Evolutionary conservation across 2,888 invertebrate genomes (phyloP), one percentile per base, ranked within the genome.

Genomic region (Rutpela maculata): DNA sequence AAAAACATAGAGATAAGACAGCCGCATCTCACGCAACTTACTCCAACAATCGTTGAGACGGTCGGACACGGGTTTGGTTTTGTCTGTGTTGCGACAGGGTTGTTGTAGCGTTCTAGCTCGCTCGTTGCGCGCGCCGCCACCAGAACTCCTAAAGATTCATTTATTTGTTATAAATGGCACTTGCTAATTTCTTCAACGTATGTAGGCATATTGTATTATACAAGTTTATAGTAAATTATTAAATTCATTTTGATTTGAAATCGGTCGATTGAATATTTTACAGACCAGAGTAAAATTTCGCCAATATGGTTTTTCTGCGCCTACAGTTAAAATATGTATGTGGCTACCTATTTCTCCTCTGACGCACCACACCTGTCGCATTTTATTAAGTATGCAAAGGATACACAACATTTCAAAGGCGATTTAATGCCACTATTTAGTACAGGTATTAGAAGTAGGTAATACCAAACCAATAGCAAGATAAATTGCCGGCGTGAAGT

Each of bases 81-180:
- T 82, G 76, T 81, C 83, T 80, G 83, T 84, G 84, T 84, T 86
- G 85, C 86, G 85, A 85, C 86, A 85, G 85, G 85, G 85, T 85
- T 81, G 85, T 82, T 83, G 82, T 74, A 75, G 69, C 72, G 74
- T 73, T 73, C 77, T 80, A 76, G 80, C 77, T 78, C 78, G 81
- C 78, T 76, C 80, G 75, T 72, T 82, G 83, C 83, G 84, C 85
- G 82, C 82, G 84, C 82, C 74, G 72, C 12, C 19, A 26, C 19
- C 43, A 70, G 70, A 72, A 72, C 72, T 72, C 63, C 72, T 63
- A 72, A 72, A 72, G 72, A 72, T 72, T 72, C 72, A 31, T 63
- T 63, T 70, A 55, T 72, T 63, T 72, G 50, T 50, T 63, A 50
- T 26, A 69, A 50, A 72, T 55, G 72, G 63, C 72, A 72, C 63